Evolutionary conservation across 2,888 invertebrate species (phyloP), one percentile per base, ranked within the genome.

Genomic region (Isoperla grammatica): DNA sequence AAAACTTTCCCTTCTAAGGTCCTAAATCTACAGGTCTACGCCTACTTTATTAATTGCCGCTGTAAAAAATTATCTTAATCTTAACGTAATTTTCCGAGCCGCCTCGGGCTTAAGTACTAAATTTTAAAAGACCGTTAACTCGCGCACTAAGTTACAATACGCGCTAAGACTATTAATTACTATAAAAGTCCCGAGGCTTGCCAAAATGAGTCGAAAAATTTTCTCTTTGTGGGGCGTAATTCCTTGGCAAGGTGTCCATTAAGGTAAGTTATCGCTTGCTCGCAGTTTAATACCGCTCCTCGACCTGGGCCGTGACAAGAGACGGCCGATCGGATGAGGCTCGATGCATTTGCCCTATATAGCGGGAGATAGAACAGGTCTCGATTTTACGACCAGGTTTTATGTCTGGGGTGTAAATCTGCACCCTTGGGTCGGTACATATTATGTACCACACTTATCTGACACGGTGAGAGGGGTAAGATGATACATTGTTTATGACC

Each of bases 201-300:
- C 5, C 29, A 29, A 29, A 29, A 29, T 46, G 22, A 46, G 6
- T 22, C 46, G 1, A n/a, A n/a, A 22, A 19, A 8, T 17, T 46
- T 46, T 19, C 46, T 46, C 46, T 46, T 20, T 46, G 46, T 12
- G 22, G 46, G 46, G n/a, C 46, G 46, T 46, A 46, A 46, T 46
- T 46, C 29, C 29, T 46, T 46, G 46, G 46, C 20, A 17, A 46
- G 22, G 17, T 46, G 46, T 46, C 46, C 46, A 46, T 46, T 46
- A 46, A 46, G 22, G 46, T 46, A 46, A 46, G 22, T 46, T 46
- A 46, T 46, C 20, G 46, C 46, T 20, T 46, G 46, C 22, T 46
- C 46, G 2, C 46, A 46, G 46, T 46, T 22, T 46, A 46, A 46
- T 46, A 46, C 5, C 29, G 46, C 22, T 20, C 20, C 46, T 11